phyloP scores from a whole-genome alignment of 2,888 invertebrate species.

The Vanessa cardui region DNA sequence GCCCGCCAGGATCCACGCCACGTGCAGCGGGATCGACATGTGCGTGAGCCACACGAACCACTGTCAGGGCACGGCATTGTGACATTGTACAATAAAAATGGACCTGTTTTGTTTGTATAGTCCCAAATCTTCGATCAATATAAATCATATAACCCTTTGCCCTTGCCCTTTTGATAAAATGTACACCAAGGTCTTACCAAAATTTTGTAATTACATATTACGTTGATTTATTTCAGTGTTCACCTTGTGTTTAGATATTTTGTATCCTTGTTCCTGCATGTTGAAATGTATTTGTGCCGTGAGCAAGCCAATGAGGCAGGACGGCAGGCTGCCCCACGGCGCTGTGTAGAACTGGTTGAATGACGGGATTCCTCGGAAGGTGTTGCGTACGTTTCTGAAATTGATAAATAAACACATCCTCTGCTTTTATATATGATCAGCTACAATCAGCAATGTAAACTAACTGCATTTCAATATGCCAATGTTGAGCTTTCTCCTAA shows the following conservation, averaged over 20 bases:
- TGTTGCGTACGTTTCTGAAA: conserved; percentile 52
- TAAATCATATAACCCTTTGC: too few relatives aligned
- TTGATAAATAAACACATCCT: background rate
- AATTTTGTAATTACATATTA: background rate
- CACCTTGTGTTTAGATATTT: conserved; percentile 50
- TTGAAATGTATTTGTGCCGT: conserved; percentile 54
- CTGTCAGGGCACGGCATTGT: conserved; percentile 24
- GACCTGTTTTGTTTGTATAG: too few relatives aligned
- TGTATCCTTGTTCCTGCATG: conserved; percentile 49
- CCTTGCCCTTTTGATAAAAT: too few relatives aligned
- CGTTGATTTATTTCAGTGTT: background rate
- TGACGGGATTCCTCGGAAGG: conserved; percentile 49
- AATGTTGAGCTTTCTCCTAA: too few relatives aligned
- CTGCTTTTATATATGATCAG: too few relatives aligned
- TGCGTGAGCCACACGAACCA: conserved; percentile 46
- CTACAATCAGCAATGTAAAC: too few relatives aligned
- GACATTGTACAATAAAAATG: too few relatives aligned
- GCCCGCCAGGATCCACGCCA: conserved; percentile 52
- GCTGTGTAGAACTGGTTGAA: conserved; percentile 60
- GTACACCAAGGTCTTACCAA: background rate
- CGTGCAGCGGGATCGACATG: conserved; percentile 47
- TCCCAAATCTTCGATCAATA: too few relatives aligned
- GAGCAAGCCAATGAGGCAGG: conserved; percentile 56
- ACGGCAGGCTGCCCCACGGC: conserved; percentile 64
- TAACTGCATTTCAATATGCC: too few relatives aligned